phyloP scores from a whole-genome alignment of 2,113 vertebrate species.

The Brachypodius melanocephalos region DNA sequence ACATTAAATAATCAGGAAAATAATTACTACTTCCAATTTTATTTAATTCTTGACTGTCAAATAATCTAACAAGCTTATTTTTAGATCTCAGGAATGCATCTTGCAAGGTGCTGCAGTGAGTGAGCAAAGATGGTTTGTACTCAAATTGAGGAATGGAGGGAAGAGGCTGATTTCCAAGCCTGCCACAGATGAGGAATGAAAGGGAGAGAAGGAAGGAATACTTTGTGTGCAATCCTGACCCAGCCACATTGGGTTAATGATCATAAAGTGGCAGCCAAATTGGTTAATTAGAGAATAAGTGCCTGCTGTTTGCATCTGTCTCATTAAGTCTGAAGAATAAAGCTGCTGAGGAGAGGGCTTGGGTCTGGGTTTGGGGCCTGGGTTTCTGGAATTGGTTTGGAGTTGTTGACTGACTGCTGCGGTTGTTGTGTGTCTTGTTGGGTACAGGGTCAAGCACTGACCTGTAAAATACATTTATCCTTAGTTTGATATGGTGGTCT shows the following conservation, averaged over 20 bases:
- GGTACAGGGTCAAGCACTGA: not conserved
- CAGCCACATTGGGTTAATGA: slow-evolving; percentile 43
- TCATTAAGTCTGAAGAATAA: slow-evolving; percentile 55
- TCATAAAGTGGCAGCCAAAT: slow-evolving; percentile 54
- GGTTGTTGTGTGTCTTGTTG: not conserved
- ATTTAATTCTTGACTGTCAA: slow-evolving; percentile 60
- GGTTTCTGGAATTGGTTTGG: not conserved
- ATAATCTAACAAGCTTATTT: slow-evolving; percentile 64
- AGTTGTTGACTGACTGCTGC: not conserved
- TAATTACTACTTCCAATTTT: slow-evolving; percentile 63
- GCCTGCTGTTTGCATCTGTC: slow-evolving; percentile 59
- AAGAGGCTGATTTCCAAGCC: not conserved
- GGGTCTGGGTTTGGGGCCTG: not conserved
- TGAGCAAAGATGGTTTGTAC: slow-evolving; percentile 28
- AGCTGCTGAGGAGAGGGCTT: not conserved
- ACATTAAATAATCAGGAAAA: slow-evolving; percentile 63
- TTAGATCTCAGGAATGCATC: slow-evolving; percentile 23
- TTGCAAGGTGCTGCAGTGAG: not conserved
- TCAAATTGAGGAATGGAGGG: not conserved
- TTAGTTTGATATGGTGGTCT: not conserved
- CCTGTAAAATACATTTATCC: not conserved
- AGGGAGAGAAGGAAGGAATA: not conserved
- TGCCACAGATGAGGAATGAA: not conserved
- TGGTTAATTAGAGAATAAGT: slow-evolving; percentile 58
- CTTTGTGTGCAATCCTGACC: slow-evolving; percentile 5